Base-by-base conservation (phyloP, 2,797 vertebrate genomes). In the Loriculus beryllinus region DNA sequence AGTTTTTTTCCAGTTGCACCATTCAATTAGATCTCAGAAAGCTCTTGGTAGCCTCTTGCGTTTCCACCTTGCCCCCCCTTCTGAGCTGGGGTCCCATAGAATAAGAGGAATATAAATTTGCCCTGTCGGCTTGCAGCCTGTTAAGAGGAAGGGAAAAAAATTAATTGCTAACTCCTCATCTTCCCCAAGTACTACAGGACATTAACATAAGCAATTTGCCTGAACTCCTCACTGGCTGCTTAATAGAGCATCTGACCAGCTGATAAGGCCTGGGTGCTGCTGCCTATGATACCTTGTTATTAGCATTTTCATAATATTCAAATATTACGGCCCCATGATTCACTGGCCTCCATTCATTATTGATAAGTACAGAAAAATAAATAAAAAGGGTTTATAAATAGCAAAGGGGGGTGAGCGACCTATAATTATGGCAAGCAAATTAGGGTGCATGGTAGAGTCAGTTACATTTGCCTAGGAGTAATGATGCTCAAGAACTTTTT, bases 361-460 rank as follows among this genome's bases (percentile, higher is more conserved):
- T 99, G 99, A 99, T 99, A 99, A 99, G 98, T 99, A 99, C 98
- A 99, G 56, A 98, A 98, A 98, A 96, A 97, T 96, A 96, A 95
- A 96, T 96, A 96, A 95, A 96, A 98, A 98, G 98, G 98, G 98
- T 98, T 98, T 98, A 98, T 98, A 99, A 98, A 99, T 99, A 98
- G 99, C 98, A 99, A 99, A 99, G 98, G 94, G 97, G 97, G 98
- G 99, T 99, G 98, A 99, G 97, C 92, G 98, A 99, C 99, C 99
- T 99, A 99, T 99, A 99, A 99, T 99, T 99, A 99, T 95, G 98
- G 98, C 98, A 98, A 99, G 99, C 99, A 99, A 99, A 99, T 99
- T 99, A 99, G 98, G 98, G 98, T 98, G 98, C 98, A 98, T 95
- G 94, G 98, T 97, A 95, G 98, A 99, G 98, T 99, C 99, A 98